Evolutionary conservation across 2,888 invertebrate genomes (phyloP).

Genomic region (Scrobipalpa costella): DNA sequence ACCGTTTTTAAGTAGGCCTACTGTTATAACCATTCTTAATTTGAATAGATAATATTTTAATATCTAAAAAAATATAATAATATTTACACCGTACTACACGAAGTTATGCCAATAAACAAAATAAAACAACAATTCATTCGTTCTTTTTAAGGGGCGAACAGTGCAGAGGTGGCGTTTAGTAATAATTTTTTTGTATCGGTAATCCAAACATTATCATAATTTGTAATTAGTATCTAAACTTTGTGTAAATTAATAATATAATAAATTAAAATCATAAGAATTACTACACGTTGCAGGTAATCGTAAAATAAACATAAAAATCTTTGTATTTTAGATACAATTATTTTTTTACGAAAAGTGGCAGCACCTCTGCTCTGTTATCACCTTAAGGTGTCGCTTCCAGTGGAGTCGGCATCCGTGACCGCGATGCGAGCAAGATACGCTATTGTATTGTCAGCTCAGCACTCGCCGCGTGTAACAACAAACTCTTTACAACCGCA

Average conservation of each 20-base stretch:
- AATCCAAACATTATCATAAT: too few relatives aligned
- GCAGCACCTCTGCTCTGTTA: too few relatives aligned
- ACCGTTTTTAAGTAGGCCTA: background rate
- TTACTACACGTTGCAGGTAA: too few relatives aligned
- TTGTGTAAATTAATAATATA: too few relatives aligned
- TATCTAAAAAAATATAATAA: background rate
- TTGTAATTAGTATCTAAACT: too few relatives aligned
- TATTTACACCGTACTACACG: background rate
- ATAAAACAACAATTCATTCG: background rate
- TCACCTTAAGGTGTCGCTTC: conserved; percentile 8
- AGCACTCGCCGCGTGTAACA: conserved; percentile 47
- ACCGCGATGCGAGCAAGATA: conserved; percentile 29
- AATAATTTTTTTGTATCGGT: too few relatives aligned
- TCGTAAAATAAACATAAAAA: too few relatives aligned
- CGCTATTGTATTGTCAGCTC: conserved; percentile 46
- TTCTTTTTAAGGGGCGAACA: too few relatives aligned
- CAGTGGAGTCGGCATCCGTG: background rate
- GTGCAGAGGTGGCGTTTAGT: too few relatives aligned
- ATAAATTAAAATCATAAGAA: too few relatives aligned
- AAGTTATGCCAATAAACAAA: background rate
- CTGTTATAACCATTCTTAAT: conserved; percentile 8
- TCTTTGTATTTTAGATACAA: too few relatives aligned
- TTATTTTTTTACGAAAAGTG: too few relatives aligned
- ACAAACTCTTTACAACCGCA: conserved; percentile 52
- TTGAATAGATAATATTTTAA: conserved; percentile 17